Evolutionary conservation across 2,888 invertebrate species (phyloP).

Genomic region (Eremobia ochroleuca): DNA sequence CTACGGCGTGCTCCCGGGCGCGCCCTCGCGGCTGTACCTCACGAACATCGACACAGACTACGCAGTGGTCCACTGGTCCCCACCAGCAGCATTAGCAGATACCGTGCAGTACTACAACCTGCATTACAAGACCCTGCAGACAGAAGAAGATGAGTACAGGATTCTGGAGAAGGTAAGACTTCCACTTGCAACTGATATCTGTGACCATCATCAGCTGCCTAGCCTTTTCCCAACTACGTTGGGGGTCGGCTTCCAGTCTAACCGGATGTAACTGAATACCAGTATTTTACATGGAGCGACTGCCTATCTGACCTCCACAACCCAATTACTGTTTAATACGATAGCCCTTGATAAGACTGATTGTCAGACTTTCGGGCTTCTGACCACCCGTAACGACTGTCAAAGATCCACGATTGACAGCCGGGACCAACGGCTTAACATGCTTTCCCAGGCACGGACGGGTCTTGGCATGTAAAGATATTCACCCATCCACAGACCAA

Average conservation of each 20-base stretch:
- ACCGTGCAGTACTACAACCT: conserved; percentile 93
- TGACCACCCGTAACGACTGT: too few species aligned
- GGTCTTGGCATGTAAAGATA: background rate
- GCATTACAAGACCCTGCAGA: conserved; percentile 90
- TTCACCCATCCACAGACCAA: background rate
- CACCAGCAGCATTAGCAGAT: conserved; percentile 93
- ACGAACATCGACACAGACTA: conserved; percentile 94
- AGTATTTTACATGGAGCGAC: too few species aligned
- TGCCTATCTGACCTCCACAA: too few species aligned
- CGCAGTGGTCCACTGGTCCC: conserved; percentile 95
- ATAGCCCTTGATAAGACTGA: too few species aligned
- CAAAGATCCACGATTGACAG: background rate
- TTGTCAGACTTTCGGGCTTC: too few species aligned
- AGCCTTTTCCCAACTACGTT: too few species aligned
- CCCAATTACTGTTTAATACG: too few species aligned
- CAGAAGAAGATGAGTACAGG: conserved; percentile 91
- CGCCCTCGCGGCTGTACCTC: conserved; percentile 93
- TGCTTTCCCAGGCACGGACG: background rate
- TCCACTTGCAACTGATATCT: too few species aligned
- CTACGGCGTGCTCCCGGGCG: conserved; percentile 95
- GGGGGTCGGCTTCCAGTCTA: too few species aligned
- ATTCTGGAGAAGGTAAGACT: conserved; percentile 87
- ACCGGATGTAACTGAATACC: too few species aligned
- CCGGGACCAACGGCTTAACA: too few species aligned
- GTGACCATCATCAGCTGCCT: too few species aligned